These are phyloP conservation scores for Mobula birostris DNA, from an alignment of 2,113 vertebrate species.

Conservation along the genomic window DNA sequence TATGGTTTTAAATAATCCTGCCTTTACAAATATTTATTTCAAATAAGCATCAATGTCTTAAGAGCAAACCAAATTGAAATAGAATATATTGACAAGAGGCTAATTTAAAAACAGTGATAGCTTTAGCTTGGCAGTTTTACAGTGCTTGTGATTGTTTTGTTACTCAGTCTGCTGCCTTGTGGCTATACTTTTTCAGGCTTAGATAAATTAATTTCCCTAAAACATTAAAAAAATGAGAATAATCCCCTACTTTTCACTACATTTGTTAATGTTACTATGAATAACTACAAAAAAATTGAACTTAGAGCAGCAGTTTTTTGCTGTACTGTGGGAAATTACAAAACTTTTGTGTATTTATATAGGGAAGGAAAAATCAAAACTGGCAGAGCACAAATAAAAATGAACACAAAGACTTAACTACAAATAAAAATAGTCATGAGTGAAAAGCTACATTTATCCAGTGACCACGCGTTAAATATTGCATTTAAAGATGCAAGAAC, in stretches of 20 bases:
- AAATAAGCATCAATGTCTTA: neutral
- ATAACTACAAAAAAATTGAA: neutral
- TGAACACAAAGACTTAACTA: neutral
- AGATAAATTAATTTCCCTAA: neutral
- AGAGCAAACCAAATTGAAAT: neutral
- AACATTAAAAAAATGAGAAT: neutral
- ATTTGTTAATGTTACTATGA: constrained; percentile 1
- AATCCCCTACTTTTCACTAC: neutral
- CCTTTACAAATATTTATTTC: neutral
- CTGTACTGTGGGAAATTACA: neutral
- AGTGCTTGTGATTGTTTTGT: too few species aligned
- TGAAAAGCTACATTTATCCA: neutral
- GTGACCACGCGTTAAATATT: neutral
- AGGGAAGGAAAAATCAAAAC: neutral
- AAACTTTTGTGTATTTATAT: neutral
- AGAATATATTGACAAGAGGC: neutral
- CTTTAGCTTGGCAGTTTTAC: too few species aligned
- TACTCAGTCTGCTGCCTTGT: neutral
- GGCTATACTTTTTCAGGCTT: neutral
- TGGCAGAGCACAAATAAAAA: neutral
- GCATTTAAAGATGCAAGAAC: neutral
- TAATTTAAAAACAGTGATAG: neutral
- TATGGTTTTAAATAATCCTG: neutral
- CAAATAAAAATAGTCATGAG: neutral
- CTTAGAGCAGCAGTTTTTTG: neutral